A percentile compares a stretch with the other conserved stretches of the same genome.
Evolutionary conservation across 2,113 vertebrate species (phyloP).

Genomic region (Nipponia nippon): DNA sequence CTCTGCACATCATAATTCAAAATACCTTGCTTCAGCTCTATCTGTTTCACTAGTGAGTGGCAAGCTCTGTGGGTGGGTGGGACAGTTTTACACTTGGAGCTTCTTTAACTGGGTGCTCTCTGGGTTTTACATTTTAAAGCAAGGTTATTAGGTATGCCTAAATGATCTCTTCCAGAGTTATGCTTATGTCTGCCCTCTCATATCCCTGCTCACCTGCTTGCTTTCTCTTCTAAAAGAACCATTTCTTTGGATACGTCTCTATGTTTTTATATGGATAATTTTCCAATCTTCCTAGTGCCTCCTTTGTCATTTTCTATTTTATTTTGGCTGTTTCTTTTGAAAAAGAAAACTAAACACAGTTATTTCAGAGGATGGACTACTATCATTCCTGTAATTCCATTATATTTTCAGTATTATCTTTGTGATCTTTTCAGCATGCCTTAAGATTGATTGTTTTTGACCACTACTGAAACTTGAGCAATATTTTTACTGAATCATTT

Average conservation of each 20-base stretch:
- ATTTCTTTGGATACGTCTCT: neutral
- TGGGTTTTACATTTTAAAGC: neutral
- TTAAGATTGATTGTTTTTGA: neutral
- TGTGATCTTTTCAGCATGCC: neutral
- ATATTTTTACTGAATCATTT: neutral
- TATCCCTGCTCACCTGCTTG: neutral
- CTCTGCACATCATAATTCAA: neutral
- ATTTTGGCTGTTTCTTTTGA: neutral
- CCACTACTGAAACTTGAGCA: neutral
- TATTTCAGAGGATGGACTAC: neutral
- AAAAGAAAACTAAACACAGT: neutral
- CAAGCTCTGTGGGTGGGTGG: neutral
- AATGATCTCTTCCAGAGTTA: neutral
- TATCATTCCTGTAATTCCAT: neutral
- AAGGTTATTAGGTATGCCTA: neutral
- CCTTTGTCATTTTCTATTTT: neutral
- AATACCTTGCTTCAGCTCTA: neutral
- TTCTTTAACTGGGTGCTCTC: neutral
- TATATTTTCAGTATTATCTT: neutral
- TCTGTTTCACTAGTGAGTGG: neutral
- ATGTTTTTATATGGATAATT: neutral
- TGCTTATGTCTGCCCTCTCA: neutral
- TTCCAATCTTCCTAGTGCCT: neutral
- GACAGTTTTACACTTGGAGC: neutral
- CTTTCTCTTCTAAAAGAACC: neutral